Evolutionary conservation across 2,888 invertebrate genomes (phyloP), one percentile per base, ranked within the genome.

Genomic region (Sarcophaga subvicina): DNA sequence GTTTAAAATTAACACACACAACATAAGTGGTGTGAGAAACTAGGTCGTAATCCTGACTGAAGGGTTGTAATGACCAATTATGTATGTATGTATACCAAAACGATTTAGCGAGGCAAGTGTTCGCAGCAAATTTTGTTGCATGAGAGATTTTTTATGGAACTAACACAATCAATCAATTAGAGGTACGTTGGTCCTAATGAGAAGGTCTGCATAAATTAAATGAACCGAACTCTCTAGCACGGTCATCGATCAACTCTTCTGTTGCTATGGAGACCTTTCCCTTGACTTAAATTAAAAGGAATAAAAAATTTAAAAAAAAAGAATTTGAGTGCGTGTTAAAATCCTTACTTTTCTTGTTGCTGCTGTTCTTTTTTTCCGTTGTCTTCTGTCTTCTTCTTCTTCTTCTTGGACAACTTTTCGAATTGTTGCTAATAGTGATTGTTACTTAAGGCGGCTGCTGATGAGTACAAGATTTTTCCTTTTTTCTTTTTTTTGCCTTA

Each of bases 391-490:
- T 12, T 27, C 47, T 10, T 72, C 14, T 10, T 72, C 14, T 49
- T 45, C 17, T 37, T 59, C 59, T 17, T 37, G 37, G 2, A 37
- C 37, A 37, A 37, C 37, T 37, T 37, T 37, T 25, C 6, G n/a
- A 45, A 22, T 59, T 75, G 62, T 79, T 84, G 67, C 47, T 75
- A 77, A 70, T 79, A 69, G 22, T 76, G 63, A 77, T 86, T 81
- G 76, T 82, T 79, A 71, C 77, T 76, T 71, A 71, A 79, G 87
- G 60, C 73, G 76, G 76, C 66, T 72, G 71, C 37, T 37, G 37
- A 37, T 75, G 78, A 75, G 78, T 78, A 17, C 60, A 49, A 11
- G 4, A 25, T 72, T 66, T 27, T 5, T 45, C 25, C 59, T 63
- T 77, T 64, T n/a, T n/a, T n/a, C n/a, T 77, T 71, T 71, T 60